Percentiles rank a stretch among this genome's conserved stretches.
Conservation (phyloP, 2,797 vertebrate genomes). For the Anguilla pacifica region DNA sequence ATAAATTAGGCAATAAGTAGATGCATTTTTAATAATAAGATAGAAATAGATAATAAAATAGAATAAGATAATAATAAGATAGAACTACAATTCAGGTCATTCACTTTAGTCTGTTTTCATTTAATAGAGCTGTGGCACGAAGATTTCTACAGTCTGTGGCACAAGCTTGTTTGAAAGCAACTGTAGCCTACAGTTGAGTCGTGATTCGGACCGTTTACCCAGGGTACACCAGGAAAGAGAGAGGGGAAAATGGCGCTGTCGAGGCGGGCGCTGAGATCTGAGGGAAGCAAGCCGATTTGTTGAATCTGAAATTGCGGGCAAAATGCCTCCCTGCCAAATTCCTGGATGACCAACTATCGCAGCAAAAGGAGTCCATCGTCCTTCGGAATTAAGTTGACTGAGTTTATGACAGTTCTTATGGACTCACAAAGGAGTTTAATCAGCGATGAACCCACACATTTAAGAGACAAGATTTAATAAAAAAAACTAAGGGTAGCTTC, state of each 20-base stretch:
- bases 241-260: slow-evolving; percentile 61
- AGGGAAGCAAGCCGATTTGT: slow-evolving; percentile 57
- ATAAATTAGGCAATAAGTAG: too few relatives aligned
- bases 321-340: slow-evolving; percentile 76
- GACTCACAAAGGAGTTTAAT: slow-evolving; percentile 80
- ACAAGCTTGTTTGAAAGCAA: background rate
- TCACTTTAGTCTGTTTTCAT: too few relatives aligned
- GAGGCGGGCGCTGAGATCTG: slow-evolving; percentile 47
- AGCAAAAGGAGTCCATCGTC: slow-evolving; percentile 63
- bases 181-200: background rate
- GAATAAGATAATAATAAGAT: too few relatives aligned
- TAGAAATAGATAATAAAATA: too few relatives aligned
- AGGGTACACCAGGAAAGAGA: slow-evolving; percentile 61
- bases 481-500: slow-evolving; percentile 60
- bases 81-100: too few relatives aligned
- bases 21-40: too few relatives aligned
- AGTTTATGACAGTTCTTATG: slow-evolving; percentile 91
- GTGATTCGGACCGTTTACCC: slow-evolving; percentile 57
- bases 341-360: slow-evolving; percentile 64
- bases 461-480: slow-evolving; percentile 41
- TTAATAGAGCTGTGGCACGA: too few relatives aligned
- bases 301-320: slow-evolving; percentile 78
- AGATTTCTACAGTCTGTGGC: background rate
- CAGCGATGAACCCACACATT: slow-evolving; percentile 45
- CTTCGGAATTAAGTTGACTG: slow-evolving; percentile 76